A percentile compares a stretch with the other conserved stretches of the same genome.
Conservation (phyloP, 2,888 invertebrate species). For the Dicycla oo region DNA sequence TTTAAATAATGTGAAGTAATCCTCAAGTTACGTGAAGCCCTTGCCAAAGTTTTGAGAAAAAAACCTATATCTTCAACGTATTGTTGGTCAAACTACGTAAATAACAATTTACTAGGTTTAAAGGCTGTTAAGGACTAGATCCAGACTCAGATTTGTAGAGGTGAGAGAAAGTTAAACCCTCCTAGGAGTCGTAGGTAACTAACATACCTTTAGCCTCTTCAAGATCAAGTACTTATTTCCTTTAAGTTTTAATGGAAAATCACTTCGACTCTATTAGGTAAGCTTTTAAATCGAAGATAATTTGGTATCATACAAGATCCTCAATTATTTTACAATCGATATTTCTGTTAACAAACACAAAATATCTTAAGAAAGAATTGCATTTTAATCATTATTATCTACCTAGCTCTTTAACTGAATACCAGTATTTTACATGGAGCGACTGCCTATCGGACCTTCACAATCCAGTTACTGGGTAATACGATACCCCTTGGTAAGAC, state of each 20-base stretch:
- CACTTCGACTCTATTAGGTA: background rate
- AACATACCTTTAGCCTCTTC: background rate
- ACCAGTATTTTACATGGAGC: too few relatives aligned
- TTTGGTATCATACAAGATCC: background rate
- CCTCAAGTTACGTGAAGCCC: background rate
- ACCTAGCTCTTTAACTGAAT: too few relatives aligned
- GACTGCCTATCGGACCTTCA: too few relatives aligned
- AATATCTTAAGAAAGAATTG: background rate
- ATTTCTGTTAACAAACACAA: background rate
- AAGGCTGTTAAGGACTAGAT: slow-evolving; percentile 9
- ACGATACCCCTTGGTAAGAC: too few relatives aligned
- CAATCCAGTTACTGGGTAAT: too few relatives aligned
- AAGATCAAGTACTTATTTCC: slow-evolving; percentile 18
- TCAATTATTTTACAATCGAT: background rate
- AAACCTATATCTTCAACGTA: background rate
- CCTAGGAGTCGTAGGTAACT: background rate
- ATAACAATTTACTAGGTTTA: slow-evolving; percentile 36
- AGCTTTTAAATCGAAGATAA: background rate
- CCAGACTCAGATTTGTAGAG: slow-evolving; percentile 29
- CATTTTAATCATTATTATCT: too few relatives aligned
- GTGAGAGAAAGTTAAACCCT: slow-evolving; percentile 17
- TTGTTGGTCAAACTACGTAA: slow-evolving; percentile 27
- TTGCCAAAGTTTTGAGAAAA: slow-evolving; percentile 16
- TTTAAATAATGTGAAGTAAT: background rate
- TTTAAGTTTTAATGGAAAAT: background rate